Evolutionary conservation across 2,113 vertebrate genomes (phyloP).

Genomic region (Geococcyx californianus): DNA sequence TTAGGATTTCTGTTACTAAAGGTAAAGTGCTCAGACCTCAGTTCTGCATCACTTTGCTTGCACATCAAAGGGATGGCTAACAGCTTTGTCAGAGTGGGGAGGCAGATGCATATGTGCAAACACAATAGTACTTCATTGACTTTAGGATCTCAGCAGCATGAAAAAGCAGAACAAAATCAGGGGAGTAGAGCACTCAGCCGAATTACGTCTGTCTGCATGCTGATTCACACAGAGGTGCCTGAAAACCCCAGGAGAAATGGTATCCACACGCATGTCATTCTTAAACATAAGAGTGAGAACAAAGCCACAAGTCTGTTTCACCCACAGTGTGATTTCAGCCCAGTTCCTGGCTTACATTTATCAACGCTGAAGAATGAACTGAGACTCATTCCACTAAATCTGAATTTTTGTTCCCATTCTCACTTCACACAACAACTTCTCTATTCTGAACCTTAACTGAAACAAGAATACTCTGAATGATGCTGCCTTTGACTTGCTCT

Average conservation of each 20-base stretch:
- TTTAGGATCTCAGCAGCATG: neutral
- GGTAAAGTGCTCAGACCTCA: neutral
- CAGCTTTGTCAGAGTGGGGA: neutral
- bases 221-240: neutral
- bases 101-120: neutral
- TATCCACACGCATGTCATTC: neutral
- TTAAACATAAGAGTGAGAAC: neutral
- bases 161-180: neutral
- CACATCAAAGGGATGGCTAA: constrained; percentile 11
- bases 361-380: neutral
- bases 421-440: neutral
- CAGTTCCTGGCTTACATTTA: neutral
- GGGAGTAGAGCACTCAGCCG: neutral
- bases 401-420: neutral
- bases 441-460: neutral
- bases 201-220: neutral
- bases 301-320: neutral
- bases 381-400: neutral
- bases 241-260: neutral
- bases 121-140: neutral
- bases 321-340: neutral
- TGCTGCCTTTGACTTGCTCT: neutral
- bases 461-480: neutral
- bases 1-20: neutral
- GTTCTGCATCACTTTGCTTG: neutral